Evolutionary conservation across 2,888 invertebrate genomes (phyloP).

Genomic region (Calliopum simillimum): DNA sequence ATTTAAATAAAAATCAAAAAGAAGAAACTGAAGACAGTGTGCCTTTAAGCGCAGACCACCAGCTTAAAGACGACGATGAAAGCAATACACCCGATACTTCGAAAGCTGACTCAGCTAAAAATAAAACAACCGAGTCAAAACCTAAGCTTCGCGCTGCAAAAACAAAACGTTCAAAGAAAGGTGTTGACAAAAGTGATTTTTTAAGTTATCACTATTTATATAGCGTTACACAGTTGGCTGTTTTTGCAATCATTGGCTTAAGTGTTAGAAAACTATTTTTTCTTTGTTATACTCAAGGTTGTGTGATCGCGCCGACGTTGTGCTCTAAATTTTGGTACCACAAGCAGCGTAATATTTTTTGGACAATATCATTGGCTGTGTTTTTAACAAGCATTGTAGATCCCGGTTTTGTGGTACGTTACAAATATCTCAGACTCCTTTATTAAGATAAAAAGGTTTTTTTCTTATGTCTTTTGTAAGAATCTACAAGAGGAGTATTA

Average conservation of each 20-base stretch:
- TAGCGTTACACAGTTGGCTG: slow-evolving; percentile 77
- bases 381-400: slow-evolving; percentile 68
- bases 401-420: slow-evolving; percentile 62
- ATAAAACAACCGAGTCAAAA: slow-evolving; percentile 30
- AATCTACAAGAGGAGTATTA: slow-evolving; percentile 65
- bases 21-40: slow-evolving; percentile 6
- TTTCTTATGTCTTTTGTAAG: slow-evolving; percentile 43
- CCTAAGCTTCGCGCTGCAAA: not conserved
- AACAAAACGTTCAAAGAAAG: slow-evolving; percentile 15
- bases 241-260: slow-evolving; percentile 69
- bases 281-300: slow-evolving; percentile 65
- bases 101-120: not conserved
- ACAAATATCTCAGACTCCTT: not conserved
- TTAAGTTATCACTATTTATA: slow-evolving; percentile 70
- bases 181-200: slow-evolving; percentile 45
- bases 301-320: slow-evolving; percentile 76
- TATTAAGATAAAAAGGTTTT: not conserved
- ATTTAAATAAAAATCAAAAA: not conserved
- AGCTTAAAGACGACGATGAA: not conserved
- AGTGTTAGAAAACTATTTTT: slow-evolving; percentile 64
- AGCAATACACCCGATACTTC: not conserved
- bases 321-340: slow-evolving; percentile 72
- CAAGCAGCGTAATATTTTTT: slow-evolving; percentile 65
- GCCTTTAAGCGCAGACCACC: not conserved
- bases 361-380: slow-evolving; percentile 67